Evolutionary conservation across 1,140 invertebrate species (phyloP), one percentile per base, ranked within the genome.

Genomic region (Neomicropteryx cornuta): DNA sequence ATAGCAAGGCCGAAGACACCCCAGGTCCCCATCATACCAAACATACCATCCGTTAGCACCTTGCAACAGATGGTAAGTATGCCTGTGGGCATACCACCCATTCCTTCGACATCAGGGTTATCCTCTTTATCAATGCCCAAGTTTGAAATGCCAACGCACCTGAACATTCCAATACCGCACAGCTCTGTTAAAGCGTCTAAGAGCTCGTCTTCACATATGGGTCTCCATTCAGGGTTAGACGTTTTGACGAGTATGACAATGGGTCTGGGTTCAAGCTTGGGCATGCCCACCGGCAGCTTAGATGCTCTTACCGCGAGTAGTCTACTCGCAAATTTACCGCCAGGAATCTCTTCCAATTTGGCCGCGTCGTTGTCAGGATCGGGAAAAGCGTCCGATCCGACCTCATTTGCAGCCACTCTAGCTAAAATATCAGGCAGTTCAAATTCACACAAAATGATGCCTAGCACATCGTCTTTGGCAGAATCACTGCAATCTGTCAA

Each of bases 221-320:
- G 60, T 4, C 48, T 58, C 8, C 42, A 50, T 28, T 54, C 61
- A 3, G 66, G 66, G 2, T 52, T 68, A 37, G 66, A 68, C 42
- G 66, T 68, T 59, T 43, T 68, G 24, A 67, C 64, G 1, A 65
- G 64, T 34, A 68, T 68, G 66, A 62, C 64, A 38, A 45, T 68
- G 39, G 66, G 64, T 4, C 46, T 68, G 19, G 58, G 62, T 24
- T 47, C 66, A 14, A 42, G 51, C 5, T 24, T 39, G 5, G 65
- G 61, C 40, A 59, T 64, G 47, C 48, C 62, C 0, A 33, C 65
- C 13, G 62, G 63, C 27, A 62, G 58, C 43, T 42, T 65, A 36
- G 66, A 64, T 5, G 61, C 66, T 24, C 33, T 47, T 13, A 34
- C 45, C 24, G 63, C 66, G 8, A 67, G 64, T 37, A 67, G 60